Evolutionary conservation across 2,113 vertebrate genomes (phyloP).

Genomic region (Colius striatus): DNA sequence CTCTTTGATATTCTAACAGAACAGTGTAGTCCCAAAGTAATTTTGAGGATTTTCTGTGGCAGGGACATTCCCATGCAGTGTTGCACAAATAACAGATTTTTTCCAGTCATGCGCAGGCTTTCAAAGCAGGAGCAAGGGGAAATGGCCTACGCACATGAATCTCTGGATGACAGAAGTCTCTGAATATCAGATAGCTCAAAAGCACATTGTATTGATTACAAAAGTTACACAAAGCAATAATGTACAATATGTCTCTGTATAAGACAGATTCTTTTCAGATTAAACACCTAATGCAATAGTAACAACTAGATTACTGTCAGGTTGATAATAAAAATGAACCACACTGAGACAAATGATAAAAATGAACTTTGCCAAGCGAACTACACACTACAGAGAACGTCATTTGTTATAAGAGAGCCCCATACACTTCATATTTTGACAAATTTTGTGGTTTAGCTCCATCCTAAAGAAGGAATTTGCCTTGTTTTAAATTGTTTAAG

Average conservation of each 20-base stretch:
- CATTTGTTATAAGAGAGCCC: neutral
- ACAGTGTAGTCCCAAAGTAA: neutral
- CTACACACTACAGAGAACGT: neutral
- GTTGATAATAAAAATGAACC: neutral
- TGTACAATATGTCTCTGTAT: neutral
- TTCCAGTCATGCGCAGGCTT: neutral
- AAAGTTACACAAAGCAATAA: neutral
- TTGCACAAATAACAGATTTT: neutral
- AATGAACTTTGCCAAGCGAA: neutral
- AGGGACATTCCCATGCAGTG: fast-evolving
- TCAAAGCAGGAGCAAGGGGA: neutral
- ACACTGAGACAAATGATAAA: too few relatives aligned
- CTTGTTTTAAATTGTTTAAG: neutral
- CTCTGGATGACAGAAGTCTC: neutral
- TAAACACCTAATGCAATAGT: neutral
- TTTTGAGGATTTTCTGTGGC: neutral
- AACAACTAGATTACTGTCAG: neutral
- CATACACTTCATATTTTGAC: neutral
- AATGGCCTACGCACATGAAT: neutral
- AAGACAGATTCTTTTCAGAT: neutral
- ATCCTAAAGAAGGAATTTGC: neutral
- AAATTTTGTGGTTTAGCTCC: neutral
- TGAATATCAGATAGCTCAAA: neutral
- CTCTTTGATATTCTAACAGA: neutral
- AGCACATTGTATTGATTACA: neutral